Conservation (phyloP, 2,113 vertebrate species). For the Ramphastos sulfuratus region DNA sequence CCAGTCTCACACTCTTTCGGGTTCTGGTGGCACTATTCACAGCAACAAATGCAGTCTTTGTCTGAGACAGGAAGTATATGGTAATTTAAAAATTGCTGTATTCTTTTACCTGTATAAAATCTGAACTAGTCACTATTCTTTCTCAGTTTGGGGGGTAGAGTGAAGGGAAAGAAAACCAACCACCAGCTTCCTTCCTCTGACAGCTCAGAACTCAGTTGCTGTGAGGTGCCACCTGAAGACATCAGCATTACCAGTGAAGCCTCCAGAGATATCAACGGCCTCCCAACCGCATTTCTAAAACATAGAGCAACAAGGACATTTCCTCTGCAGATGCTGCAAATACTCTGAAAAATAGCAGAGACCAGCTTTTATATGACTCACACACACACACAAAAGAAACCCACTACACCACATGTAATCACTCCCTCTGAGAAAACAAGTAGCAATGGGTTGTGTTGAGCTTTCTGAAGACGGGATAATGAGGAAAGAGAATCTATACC, state of each 20-base stretch:
- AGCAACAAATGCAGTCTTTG: background rate
- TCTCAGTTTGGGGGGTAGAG: background rate
- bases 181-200: background rate
- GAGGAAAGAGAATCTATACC: conserved; percentile 54
- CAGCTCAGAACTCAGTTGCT: background rate
- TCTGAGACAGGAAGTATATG: background rate
- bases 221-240: background rate
- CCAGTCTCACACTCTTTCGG: background rate
- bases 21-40: background rate
- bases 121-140: background rate
- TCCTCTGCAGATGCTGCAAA: conserved; percentile 34
- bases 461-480: conserved; percentile 50
- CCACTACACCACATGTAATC: conserved; percentile 41
- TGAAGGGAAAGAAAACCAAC: background rate
- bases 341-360: conserved; percentile 42
- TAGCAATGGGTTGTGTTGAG: background rate
- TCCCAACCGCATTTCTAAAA: conserved; percentile 13
- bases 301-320: background rate
- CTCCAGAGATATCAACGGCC: background rate
- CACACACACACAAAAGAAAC: background rate
- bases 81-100: rapidly evolving
- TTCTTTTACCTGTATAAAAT: background rate
- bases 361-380: conserved; percentile 11
- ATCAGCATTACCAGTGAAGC: background rate
- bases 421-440: conserved; percentile 68